phyloP scores from a whole-genome alignment of 1,140 invertebrate species.

The Aleiodes sp. region DNA sequence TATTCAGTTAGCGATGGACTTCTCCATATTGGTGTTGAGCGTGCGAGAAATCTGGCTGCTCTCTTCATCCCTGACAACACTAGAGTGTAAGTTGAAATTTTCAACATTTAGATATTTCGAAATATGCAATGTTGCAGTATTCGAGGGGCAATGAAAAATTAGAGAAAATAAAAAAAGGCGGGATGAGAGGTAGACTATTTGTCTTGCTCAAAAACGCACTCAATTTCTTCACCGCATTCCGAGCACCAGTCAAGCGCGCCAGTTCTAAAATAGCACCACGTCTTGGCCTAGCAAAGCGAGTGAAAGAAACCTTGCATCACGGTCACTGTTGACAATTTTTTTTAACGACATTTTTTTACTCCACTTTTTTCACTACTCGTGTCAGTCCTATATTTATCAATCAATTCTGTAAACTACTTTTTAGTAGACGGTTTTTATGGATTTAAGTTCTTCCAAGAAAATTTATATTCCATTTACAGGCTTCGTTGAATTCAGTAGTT shows the following conservation, averaged over 20 bases:
- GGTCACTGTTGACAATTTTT: slow-evolving; percentile 12
- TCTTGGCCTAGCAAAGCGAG: background rate
- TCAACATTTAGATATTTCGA: slow-evolving; percentile 2
- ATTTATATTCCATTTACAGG: too few relatives aligned
- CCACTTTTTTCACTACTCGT: background rate
- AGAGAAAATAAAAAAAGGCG: background rate
- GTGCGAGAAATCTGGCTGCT: slow-evolving; percentile 87
- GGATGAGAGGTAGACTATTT: background rate
- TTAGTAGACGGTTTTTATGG: too few relatives aligned
- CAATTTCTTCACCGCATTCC: slow-evolving; percentile 5
- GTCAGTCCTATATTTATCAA: background rate
- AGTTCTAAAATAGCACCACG: slow-evolving; percentile 10
- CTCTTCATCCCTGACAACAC: slow-evolving; percentile 78
- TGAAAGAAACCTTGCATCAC: slow-evolving; percentile 15
- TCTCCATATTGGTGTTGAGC: slow-evolving; percentile 87
- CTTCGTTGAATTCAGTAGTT: too few relatives aligned
- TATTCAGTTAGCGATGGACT: slow-evolving; percentile 84
- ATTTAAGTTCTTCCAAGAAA: too few relatives aligned
- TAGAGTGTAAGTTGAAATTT: slow-evolving; percentile 76
- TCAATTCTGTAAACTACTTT: too few relatives aligned
- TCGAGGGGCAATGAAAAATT: slow-evolving; percentile 7
- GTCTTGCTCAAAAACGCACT: slow-evolving; percentile 14
- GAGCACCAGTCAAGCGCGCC: background rate
- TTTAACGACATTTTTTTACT: background rate
- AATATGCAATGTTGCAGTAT: background rate